These are phyloP conservation scores for Dinocampus coccinellae DNA, from an alignment of 2,888 invertebrate species.

Conservation along the genomic window DNA sequence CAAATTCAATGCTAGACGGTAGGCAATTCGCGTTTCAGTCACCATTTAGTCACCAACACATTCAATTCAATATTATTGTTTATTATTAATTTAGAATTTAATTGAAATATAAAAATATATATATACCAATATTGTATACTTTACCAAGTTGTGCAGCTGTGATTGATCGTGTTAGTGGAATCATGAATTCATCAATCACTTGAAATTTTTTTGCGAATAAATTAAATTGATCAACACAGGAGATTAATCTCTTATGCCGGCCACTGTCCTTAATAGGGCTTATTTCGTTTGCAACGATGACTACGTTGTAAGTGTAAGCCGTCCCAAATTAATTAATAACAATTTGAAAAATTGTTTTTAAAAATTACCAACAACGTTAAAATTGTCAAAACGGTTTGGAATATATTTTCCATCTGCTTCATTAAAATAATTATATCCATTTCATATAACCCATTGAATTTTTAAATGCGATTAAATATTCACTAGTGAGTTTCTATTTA, in stretches of 20 bases:
- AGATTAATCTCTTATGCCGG: constrained; percentile 52
- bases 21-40: constrained; percentile 20
- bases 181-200: constrained; percentile 37
- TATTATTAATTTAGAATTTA: neutral
- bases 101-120: neutral
- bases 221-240: neutral
- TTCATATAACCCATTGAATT: neutral
- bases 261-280: constrained; percentile 57
- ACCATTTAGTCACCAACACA: constrained; percentile 6
- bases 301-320: constrained; percentile 60
- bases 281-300: constrained; percentile 67
- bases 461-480: neutral
- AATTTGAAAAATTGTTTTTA: neutral
- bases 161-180: neutral
- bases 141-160: neutral
- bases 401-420: neutral
- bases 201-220: constrained; percentile 14
- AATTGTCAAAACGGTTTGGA: neutral
- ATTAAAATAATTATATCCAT: neutral
- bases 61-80: constrained; percentile 3
- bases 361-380: neutral
- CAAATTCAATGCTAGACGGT: constrained; percentile 53
- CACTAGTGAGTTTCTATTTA: neutral
- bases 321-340: constrained; percentile 26
- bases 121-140: neutral